Conservation (phyloP, 2,113 vertebrate species). For the Rafetus swinhoei region DNA sequence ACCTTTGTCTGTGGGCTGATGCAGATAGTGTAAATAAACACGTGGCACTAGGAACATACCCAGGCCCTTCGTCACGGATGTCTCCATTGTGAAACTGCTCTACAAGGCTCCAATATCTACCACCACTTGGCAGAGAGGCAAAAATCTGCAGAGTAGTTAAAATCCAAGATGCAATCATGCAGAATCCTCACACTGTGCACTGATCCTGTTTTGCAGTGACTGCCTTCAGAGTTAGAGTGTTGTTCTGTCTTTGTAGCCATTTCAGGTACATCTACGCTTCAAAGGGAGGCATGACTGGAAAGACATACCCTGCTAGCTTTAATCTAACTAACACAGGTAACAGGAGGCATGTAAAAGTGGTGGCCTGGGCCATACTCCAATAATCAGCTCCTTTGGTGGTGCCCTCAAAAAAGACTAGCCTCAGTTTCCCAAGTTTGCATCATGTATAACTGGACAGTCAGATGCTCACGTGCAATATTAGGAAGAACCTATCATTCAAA, state of each 20-base stretch:
- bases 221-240: slow-evolving; percentile 1
- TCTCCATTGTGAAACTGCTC: neutral
- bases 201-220: neutral
- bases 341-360: neutral
- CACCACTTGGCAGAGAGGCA: neutral
- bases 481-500: no score
- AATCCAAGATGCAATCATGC: neutral
- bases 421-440: neutral
- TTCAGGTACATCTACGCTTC: neutral
- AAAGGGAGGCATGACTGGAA: neutral
- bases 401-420: neutral
- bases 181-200: neutral
- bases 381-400: neutral
- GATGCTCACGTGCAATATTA: no score
- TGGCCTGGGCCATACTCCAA: neutral
- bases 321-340: neutral
- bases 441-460: no score
- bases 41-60: neutral
- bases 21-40: neutral
- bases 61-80: neutral
- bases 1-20: neutral
- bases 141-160: neutral
- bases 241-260: neutral
- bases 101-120: neutral
- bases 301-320: neutral